Base-by-base conservation (phyloP, 92 coral and sea anemone species). In the Phenganax subtilis region DNA sequence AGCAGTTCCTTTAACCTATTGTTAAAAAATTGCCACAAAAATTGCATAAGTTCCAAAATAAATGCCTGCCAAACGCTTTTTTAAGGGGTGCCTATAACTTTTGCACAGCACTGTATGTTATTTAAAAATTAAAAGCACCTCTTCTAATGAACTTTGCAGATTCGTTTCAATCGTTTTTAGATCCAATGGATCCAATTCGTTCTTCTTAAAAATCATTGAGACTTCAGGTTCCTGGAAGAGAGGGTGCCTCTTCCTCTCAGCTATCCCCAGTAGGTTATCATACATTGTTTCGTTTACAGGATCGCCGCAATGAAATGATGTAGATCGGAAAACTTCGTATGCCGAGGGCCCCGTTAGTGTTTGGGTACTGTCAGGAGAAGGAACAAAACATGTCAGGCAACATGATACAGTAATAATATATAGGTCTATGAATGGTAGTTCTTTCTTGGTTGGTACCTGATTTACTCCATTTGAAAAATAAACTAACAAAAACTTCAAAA, bases 191-290 rank as follows among this genome's bases (percentile, higher is more conserved):
- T 96, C 99, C 47, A 92, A 68, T 67, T 96, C 99, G 82, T 83
- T 90, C 82, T 92, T 96, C 86, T 92, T 96, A 66, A 96, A 96
- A 54, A 96, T 89, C 99, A 96, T 85, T 12, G 96, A 97, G 17
- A 96, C 99, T 78, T 96, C 99, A 11, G 97, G 97, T 80, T 96
- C 99, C 55, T 89, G 91, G 77, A 88, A 96, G n/a, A 93, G 84
- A 14, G 97, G 99, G 75, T 96, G 99, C 1, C 76, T 75, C 16
- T 84, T 87, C 17, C 99, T 84, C 57, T 86, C 86, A 10, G 87
- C 88, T 47, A 96, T 89, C 0, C 99, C 99, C 27, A 90, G 97
- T 28, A 96, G 72, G 79, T 90, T 93, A 75, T 96, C 99, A 54
- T 96, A 96, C 64, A 92, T 80, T 0, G 99, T 96, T 72, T 96